Percentiles rank a stretch among this genome's conserved stretches.
These are phyloP conservation scores for Acrossocheilus fasciatus DNA, from an alignment of 2,797 vertebrate species.

Conservation along the genomic window DNA sequence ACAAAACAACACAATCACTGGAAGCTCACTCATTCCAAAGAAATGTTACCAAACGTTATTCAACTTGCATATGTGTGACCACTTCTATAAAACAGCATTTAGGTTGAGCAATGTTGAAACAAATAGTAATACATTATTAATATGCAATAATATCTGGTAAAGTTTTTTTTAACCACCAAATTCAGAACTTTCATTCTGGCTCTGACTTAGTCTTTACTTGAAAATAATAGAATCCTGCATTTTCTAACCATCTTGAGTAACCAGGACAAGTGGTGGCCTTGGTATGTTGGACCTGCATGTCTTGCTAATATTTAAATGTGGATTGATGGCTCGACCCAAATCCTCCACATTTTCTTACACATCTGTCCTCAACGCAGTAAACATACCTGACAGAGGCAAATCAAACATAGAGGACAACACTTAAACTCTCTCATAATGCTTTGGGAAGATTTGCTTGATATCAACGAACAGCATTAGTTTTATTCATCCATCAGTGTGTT, in stretches of 20 bases:
- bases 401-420: neutral
- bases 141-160: neutral
- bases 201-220: neutral
- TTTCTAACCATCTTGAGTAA: conserved; percentile 72
- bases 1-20: conserved; percentile 16
- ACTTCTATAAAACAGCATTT: neutral
- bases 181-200: neutral
- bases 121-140: neutral
- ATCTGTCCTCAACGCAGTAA: conserved; percentile 68
- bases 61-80: neutral
- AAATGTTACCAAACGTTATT: conserved; percentile 10
- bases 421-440: neutral
- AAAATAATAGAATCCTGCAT: neutral
- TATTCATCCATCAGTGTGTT: neutral
- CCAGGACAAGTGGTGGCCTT: conserved; percentile 55
- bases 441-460: neutral
- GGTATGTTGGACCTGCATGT: conserved; percentile 55
- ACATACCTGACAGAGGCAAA: conserved; percentile 59
- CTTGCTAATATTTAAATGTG: conserved; percentile 71
- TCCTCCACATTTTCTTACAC: conserved; percentile 67
- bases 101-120: neutral
- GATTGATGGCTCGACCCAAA: conserved; percentile 67
- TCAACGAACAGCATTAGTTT: neutral
- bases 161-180: neutral
- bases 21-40: neutral